Evolutionary conservation across 2,797 vertebrate species (phyloP).

Genomic region (Merluccius polli): DNA sequence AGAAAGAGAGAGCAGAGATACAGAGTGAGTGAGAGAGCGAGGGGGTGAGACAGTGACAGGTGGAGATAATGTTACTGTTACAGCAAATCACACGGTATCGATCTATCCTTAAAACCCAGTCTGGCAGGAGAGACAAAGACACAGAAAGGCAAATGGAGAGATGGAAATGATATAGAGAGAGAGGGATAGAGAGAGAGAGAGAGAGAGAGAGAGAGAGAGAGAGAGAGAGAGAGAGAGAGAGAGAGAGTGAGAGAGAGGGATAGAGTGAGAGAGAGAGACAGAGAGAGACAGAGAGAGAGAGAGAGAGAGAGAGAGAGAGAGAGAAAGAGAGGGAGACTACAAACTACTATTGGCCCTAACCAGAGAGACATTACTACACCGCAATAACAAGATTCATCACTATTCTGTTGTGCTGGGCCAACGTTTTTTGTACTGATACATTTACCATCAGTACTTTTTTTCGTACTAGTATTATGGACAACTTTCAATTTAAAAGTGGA

Average conservation of each 20-base stretch:
- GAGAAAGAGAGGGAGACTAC: conserved; percentile 18
- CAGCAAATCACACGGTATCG: conserved; percentile 68
- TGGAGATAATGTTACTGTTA: conserved; percentile 59
- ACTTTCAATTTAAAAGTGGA: too few relatives aligned
- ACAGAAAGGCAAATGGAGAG: not conserved
- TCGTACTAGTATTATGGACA: too few relatives aligned
- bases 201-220: conserved; percentile 22
- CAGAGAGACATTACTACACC: too few relatives aligned
- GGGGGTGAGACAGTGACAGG: conserved; percentile 35
- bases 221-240: conserved; percentile 37
- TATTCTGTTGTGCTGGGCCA: too few relatives aligned
- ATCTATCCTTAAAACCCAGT: conserved; percentile 68
- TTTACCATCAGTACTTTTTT: too few relatives aligned
- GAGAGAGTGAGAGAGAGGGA: conserved; percentile 34
- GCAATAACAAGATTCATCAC: too few relatives aligned
- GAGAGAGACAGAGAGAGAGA: conserved; percentile 9
- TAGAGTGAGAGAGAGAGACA: conserved; percentile 38
- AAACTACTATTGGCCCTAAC: too few relatives aligned
- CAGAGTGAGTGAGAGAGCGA: conserved; percentile 17
- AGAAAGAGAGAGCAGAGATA: not conserved
- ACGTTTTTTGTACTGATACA: too few relatives aligned
- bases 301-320: conserved; percentile 4
- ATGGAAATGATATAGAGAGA: conserved; percentile 27
- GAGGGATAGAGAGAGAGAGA: conserved; percentile 33
- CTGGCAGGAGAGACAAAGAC: conserved; percentile 18